Evolutionary conservation across 1,140 invertebrate species (phyloP), one percentile per base, ranked within the genome.

Genomic region (Drosophila nebulosa): DNA sequence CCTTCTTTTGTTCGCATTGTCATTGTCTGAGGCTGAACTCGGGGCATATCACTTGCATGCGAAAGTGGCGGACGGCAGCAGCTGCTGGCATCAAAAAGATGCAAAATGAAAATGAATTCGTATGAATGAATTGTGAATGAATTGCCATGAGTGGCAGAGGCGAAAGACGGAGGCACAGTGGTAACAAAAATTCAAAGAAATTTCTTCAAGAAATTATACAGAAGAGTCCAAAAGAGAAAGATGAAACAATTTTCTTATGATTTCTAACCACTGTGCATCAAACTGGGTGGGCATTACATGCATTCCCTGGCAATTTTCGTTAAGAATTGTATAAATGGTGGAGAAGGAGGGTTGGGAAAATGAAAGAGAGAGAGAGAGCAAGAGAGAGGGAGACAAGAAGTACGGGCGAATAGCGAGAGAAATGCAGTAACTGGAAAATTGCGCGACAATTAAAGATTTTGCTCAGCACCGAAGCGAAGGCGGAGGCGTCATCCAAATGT

Each of bases 351-450:
- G 10, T 35, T 21, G 51, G 14, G 32, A n/a, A n/a, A n/a, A n/a
- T n/a, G n/a, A n/a, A n/a, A n/a, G n/a, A n/a, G n/a, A n/a, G n/a
- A n/a, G n/a, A n/a, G n/a, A n/a, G n/a, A n/a, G n/a, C n/a, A n/a
- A n/a, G n/a, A n/a, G n/a, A n/a, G 66, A 30, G 24, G 24, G 59
- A 36, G 39, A 52, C 50, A 32, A 55, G 65, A 70, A 63, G 58
- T 73, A 63, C 42, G 64, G 71, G 72, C 35, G 52, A 52, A 68
- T 27, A 26, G 77, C 63, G 67, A 71, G 67, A 71, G 69, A 81
- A 86, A 86, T 88, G 83, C 84, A 88, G 79, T 89, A 89, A 88
- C 83, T 88, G 83, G 83, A 88, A 88, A 88, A 88, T 88, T 88
- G 83, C 83, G 83, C 83, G 83, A 88, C 83, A 88, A 88, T 88